Evolutionary conservation across 2,113 vertebrate species (phyloP).

Genomic region (Rhea americana): DNA sequence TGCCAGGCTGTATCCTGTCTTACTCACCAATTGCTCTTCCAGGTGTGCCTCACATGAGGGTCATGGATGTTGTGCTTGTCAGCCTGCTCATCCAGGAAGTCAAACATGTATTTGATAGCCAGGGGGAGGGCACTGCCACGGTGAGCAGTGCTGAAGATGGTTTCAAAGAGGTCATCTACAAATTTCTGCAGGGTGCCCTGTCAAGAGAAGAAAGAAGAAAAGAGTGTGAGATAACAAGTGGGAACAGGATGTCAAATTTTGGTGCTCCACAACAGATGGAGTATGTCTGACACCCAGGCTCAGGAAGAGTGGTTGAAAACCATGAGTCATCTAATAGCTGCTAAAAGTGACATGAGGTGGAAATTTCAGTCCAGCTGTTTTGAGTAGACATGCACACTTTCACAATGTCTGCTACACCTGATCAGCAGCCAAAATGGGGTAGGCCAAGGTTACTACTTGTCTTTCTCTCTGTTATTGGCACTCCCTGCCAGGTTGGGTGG

Average conservation of each 20-base stretch:
- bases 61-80: slow-evolving; percentile 97
- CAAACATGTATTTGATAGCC: slow-evolving; percentile 99
- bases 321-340: no score
- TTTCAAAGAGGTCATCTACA: slow-evolving; percentile 97
- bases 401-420: background rate
- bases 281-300: background rate
- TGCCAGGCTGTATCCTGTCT: background rate
- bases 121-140: slow-evolving; percentile 94
- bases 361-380: background rate
- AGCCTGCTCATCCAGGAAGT: slow-evolving; percentile 97
- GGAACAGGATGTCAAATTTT: background rate
- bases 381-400: background rate
- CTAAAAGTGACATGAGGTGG: rapidly evolving
- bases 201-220: background rate
- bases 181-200: slow-evolving; percentile 98
- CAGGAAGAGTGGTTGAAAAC: background rate
- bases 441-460: background rate
- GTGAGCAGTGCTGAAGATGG: slow-evolving; percentile 98
- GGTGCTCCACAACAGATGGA: background rate
- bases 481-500: background rate
- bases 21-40: slow-evolving; percentile 99
- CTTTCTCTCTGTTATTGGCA: background rate
- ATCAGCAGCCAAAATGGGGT: background rate
- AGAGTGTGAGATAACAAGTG: background rate
- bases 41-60: slow-evolving; percentile 96